Base-by-base conservation (phyloP, 2,797 vertebrate genomes). In the Mormyrops boulengeri region DNA sequence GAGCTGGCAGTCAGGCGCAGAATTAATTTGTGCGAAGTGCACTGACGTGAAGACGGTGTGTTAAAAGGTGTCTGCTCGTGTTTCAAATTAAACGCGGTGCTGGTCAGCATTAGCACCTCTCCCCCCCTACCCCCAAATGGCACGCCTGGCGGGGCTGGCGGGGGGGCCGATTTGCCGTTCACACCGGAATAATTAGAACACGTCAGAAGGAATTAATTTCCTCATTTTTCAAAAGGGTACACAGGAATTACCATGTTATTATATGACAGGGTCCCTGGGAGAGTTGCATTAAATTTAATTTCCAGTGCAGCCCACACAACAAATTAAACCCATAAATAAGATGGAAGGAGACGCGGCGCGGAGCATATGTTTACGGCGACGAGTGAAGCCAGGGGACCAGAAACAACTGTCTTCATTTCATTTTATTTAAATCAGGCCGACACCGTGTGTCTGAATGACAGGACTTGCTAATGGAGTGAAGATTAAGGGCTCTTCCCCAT, bases 211-310 rank as follows among this genome's bases (percentile, higher is more conserved):
- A 99, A 99, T 99, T 99, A 99, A 99, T 99, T 99, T 99, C 97
- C 98, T 99, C 99, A 99, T 99, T 99, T 99, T 99, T 99, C 99
- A 99, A 99, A 99, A 99, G 98, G 99, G 99, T 99, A 99, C 98
- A 99, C 98, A 99, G 98, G 99, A 99, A 99, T 99, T 99, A 99
- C 98, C 99, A 99, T 99, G 99, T 99, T 99, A 99, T 99, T 99
- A 99, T 99, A 99, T 99, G 98, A 99, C 99, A 99, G 98, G 97
- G 97, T 98, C 97, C 99, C 98, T 97, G 96, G 96, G 99, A 99
- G 98, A 97, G 98, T 99, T 98, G 98, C 98, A 99, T 99, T 98
- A 99, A 99, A 99, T 99, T 99, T 99, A 99, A 99, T 99, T 99
- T 99, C 97, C 97, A 97, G 97, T 97, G 95, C 96, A 97, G 97